Base-by-base conservation (phyloP, 2,113 vertebrate species). In the Myocastor coypus region DNA sequence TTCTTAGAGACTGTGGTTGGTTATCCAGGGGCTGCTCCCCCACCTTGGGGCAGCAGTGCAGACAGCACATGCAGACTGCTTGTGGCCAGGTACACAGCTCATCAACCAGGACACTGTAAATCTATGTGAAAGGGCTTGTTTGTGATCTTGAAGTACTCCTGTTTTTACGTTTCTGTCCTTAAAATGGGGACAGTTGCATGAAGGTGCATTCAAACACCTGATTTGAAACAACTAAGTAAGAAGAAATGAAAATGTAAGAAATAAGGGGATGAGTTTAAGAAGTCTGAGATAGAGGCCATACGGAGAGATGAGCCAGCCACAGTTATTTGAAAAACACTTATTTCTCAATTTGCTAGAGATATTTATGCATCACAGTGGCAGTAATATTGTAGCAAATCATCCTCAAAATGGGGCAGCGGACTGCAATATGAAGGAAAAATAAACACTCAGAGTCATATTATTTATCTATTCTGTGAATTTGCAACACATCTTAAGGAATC, bases 391-490 rank as follows among this genome's bases (percentile, higher is more conserved):
- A 93, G 97, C 63, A 50, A 96, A 59, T 73, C 69, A 97, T 75
- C 26, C 85, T 92, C 91, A 92, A 68, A 94, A 92, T 57, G 32
- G 42, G 83, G 71, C 34, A 92, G 68, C 24, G 90, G 71, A 82
- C 92, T 85, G 55, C 37, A 84, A 55, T 68, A 69, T 66, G 82
- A 86, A 83, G 32, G 57, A 63, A 89, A 92, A 96, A 95, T 69
- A 96, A 96, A 55, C 50, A 83, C 13, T 75, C 89, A 93, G 42
- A 94, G 46, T 91, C 50, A 57, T 34, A 92, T 64, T 71, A 52
- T 90, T 90, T 97, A 96, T 94, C 90, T 95, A 93, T 81, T 84
- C 32, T 77, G 68, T 86, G 61, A 87, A 94, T 97, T 96, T 95
- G 42, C 85, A 97, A 28, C 42, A 83, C 5, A 16, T 96, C 77